A percentile compares a stretch with the other conserved stretches of the same genome.
Conservation (phyloP, 2,113 vertebrate genomes). For the Egretta garzetta region DNA sequence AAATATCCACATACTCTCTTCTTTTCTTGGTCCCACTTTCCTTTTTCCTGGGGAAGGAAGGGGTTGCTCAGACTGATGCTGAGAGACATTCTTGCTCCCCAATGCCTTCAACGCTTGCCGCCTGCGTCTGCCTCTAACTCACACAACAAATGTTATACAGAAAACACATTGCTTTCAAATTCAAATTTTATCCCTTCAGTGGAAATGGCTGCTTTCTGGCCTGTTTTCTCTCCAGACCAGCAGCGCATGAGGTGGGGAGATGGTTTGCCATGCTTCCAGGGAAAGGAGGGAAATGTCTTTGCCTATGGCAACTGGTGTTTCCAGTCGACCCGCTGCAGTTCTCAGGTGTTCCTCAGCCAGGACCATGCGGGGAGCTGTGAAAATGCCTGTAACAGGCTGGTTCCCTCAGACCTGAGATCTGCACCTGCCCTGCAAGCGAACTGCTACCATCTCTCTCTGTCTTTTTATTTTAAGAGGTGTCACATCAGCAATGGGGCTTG, state of each 20-base stretch:
- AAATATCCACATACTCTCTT: background rate
- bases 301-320: background rate
- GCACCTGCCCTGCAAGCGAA: background rate
- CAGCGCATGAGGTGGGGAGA: background rate
- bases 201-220: background rate
- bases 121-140: background rate
- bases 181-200: background rate
- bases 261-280: background rate
- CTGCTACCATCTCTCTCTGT: background rate
- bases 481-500: background rate
- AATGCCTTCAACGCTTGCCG: background rate
- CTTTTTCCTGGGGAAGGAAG: background rate
- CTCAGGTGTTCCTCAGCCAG: background rate
- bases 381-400: background rate
- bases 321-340: rapidly evolving
- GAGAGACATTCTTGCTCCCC: background rate
- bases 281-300: background rate
- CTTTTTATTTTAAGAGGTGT: background rate
- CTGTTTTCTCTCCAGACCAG: background rate
- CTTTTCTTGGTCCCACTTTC: background rate
- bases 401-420: background rate
- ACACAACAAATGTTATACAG: background rate
- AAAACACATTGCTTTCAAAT: background rate
- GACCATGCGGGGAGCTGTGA: background rate
- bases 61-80: background rate